Percentiles rank a stretch among this genome's conserved stretches.
Evolutionary conservation across 2,113 vertebrate species (phyloP).

Genomic region (Trichechus manatus): DNA sequence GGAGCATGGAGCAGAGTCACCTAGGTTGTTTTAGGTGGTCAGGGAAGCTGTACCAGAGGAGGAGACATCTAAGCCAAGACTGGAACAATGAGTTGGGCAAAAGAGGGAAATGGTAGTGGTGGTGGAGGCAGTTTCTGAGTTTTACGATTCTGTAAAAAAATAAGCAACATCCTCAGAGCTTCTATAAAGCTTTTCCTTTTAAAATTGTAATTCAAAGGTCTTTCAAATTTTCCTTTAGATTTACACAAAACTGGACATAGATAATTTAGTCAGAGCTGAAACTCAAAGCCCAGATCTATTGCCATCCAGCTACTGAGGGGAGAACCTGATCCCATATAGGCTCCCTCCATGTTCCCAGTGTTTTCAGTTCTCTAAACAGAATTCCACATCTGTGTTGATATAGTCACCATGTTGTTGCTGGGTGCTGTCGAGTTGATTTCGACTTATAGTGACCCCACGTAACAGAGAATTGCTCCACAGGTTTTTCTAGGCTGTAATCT

Average conservation of each 20-base stretch:
- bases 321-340: fast-evolving
- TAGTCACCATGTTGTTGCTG: neutral
- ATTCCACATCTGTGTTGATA: neutral
- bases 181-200: neutral
- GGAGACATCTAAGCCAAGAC: neutral
- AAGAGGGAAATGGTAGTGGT: neutral
- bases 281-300: neutral
- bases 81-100: neutral
- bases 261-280: neutral
- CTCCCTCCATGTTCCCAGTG: neutral
- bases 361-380: neutral
- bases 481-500: neutral
- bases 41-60: neutral
- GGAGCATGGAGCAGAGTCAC: neutral
- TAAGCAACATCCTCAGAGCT: neutral
- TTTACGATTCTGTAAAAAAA: slow-evolving; percentile 9
- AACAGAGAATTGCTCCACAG: neutral
- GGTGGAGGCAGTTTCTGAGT: neutral
- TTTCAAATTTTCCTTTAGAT: neutral
- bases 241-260: neutral
- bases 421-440: neutral
- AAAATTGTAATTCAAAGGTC: neutral
- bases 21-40: fast-evolving
- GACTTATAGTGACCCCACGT: neutral
- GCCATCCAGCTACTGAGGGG: neutral